Evolutionary conservation across 2,888 invertebrate genomes (phyloP), one percentile per base, ranked within the genome.

Genomic region (Pollenia labialis): DNA sequence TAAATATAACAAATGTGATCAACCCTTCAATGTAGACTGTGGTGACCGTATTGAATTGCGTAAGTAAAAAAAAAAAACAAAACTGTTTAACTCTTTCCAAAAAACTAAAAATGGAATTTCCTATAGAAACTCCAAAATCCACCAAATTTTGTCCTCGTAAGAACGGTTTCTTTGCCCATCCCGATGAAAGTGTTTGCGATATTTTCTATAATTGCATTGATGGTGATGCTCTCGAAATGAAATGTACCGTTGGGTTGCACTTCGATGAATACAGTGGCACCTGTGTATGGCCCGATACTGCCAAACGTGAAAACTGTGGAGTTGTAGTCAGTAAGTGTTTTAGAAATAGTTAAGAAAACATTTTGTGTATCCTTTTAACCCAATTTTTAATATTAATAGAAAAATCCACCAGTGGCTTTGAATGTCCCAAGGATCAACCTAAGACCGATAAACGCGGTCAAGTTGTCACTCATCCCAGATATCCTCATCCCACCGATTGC

Each of bases 131-230:
- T 82, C 96, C 98, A 79, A 95, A 96, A 90, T 90, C 92, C 0
- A 96, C 94, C 91, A 93, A 94, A 62, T 94, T 95, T 88, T 98
- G 98, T 92, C 97, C 97, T 23, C 95, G 98, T 88, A 95, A 96
- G 90, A 97, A 98, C 93, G 98, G 98, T 66, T 97, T 97, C 95
- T 98, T 98, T 94, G 96, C 97, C 56, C 97, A 98, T 94, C 97
- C 97, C 10, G 97, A 98, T 90, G 94, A 96, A 0, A 91, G 95
- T 7, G 95, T 97, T 16, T 98, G 98, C 94, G 96, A 97, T 93
- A 93, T 97, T 88, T 98, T 97, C 95, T 97, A 95, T 95, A 97
- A 97, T 94, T 98, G 98, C 93, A 97, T 97, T 91, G 97, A 97
- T 88, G 97, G 98, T 74, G 97, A 97, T 44, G 94, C 96, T 72